Percentiles rank a stretch among this genome's conserved stretches.
Conservation (phyloP, 2,113 vertebrate species). For the Oreotragus oreotragus region DNA sequence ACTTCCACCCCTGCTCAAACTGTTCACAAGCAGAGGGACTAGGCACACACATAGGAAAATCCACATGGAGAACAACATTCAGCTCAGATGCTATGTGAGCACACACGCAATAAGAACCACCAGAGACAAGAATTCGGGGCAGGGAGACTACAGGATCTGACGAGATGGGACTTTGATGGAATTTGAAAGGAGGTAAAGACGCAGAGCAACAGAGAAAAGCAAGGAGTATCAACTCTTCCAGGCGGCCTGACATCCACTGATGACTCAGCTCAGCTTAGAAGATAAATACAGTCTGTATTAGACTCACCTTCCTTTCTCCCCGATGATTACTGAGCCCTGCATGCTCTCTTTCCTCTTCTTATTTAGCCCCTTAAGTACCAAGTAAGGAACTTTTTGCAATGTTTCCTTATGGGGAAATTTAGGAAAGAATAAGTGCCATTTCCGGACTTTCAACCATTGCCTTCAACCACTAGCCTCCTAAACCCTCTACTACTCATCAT, state of each 20-base stretch:
- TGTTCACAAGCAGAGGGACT: neutral
- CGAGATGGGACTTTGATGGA: neutral
- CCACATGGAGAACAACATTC: neutral
- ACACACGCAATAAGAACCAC: neutral
- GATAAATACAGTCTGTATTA: neutral
- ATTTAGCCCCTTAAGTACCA: neutral
- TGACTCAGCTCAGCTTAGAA: neutral
- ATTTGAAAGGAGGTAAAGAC: neutral
- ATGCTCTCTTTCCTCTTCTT: neutral
- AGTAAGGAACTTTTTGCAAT: conserved; percentile 39
- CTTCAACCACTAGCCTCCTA: conserved; percentile 69
- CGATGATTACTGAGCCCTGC: neutral
- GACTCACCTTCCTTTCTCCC: neutral
- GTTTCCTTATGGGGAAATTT: conserved; percentile 54
- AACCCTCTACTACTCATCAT: conserved; percentile 24
- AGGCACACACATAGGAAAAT: neutral
- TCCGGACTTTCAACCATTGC: conserved; percentile 31
- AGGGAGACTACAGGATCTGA: too few relatives aligned
- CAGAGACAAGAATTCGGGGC: neutral
- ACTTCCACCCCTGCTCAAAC: neutral
- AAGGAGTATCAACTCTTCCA: neutral
- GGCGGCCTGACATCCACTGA: too few relatives aligned
- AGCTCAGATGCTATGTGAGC: neutral
- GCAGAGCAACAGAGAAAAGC: neutral
- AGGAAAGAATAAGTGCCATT: conserved; percentile 68